Base-by-base conservation (phyloP, 1,140 invertebrate genomes). In the Idris sp. region DNA sequence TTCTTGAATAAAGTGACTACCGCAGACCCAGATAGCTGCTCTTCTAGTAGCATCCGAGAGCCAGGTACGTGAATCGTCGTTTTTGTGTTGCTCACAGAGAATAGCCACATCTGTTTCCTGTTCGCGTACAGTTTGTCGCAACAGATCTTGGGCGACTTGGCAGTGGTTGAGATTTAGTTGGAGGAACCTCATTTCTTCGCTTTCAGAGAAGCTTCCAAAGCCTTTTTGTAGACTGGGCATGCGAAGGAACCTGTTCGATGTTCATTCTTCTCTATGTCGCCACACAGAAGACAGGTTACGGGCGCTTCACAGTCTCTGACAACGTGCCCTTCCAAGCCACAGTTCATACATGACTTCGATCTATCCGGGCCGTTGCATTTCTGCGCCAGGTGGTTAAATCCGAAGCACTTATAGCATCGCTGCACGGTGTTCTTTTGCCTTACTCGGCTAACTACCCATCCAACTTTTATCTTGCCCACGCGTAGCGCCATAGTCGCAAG, bases 1-100 rank as follows among this genome's bases (percentile, higher is more conserved):
- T n/a, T n/a, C n/a, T n/a, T n/a, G n/a, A n/a, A n/a, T n/a, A n/a
- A n/a, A n/a, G n/a, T n/a, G n/a, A n/a, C n/a, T n/a, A n/a, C n/a
- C n/a, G n/a, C n/a, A n/a, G n/a, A n/a, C n/a, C 19, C 40, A 43
- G 13, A 43, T 22, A 10, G 40, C 19, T n/a, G 36, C 36, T 9
- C 19, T 7, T 5, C 19, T 19, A 22, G 18, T 10, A n/a, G 19
- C 19, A 11, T 43, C 40, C 1, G 40, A 25, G 7, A 43, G 7
- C 40, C 40, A 43, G 2, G n/a, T n/a, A n/a, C 1, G 8, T 18
- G 36, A 18, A 18, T 38, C 9, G 2, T 38, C 36, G 15, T 38
- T 43, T 7, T 11, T 43, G 18, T 40, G 18, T 13, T 40, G 31
- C 14, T n/a, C n/a, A n/a, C n/a, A n/a, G n/a, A n/a, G n/a, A n/a